Evolutionary conservation across 2,888 invertebrate species (phyloP).

Genomic region (Romanomermis culicivorax): DNA sequence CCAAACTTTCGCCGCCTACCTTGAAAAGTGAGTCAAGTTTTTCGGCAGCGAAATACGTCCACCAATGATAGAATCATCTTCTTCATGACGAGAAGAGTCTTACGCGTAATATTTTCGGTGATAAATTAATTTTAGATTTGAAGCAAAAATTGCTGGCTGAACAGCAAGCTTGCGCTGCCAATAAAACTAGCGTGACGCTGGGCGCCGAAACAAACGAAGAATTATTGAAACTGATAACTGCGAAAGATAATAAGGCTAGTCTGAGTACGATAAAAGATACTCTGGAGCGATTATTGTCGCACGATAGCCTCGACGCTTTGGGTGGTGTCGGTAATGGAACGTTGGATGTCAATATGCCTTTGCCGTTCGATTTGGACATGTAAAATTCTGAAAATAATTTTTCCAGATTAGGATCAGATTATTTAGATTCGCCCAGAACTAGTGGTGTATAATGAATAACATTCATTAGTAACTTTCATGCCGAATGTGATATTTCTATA

Average conservation of each 20-base stretch:
- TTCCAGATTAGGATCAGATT: no score
- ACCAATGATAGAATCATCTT: no score
- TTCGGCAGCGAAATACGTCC: no score
- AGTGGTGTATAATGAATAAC: no score
- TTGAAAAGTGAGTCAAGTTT: neutral
- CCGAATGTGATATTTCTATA: no score
- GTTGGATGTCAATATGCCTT: no score
- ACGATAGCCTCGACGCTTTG: neutral
- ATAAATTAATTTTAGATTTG: neutral
- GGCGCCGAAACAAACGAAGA: slow-evolving; percentile 10
- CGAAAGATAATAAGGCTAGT: slow-evolving; percentile 1
- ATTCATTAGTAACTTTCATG: no score
- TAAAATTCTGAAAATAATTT: no score
- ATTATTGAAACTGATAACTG: slow-evolving; percentile 12
- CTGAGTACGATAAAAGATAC: slow-evolving; percentile 12
- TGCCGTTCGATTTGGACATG: neutral
- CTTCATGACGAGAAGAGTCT: no score
- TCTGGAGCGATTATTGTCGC: slow-evolving; percentile 10
- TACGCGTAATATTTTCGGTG: no score
- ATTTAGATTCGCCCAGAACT: no score
- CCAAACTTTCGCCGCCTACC: neutral
- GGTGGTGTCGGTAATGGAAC: no score
- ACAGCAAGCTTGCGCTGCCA: slow-evolving; percentile 2
- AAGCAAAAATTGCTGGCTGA: neutral
- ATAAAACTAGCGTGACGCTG: neutral